A percentile compares a stretch with the other conserved stretches of the same genome.
Evolutionary conservation across 2,113 vertebrate genomes (phyloP).

Genomic region (Leiothrix lutea): DNA sequence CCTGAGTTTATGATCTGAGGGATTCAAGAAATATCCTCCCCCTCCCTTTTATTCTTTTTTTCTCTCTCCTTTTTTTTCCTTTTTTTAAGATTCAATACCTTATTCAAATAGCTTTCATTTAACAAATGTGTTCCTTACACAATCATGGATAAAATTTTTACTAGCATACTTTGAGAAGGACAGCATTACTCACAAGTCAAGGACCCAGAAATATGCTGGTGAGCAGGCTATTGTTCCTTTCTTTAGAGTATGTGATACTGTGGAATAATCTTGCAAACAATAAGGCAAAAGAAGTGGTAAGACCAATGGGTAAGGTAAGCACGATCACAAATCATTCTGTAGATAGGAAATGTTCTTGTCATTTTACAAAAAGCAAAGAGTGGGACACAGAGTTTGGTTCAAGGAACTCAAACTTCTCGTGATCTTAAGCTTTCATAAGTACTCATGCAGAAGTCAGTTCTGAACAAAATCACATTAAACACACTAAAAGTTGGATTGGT

Average conservation of each 20-base stretch:
- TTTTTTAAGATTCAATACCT: neutral
- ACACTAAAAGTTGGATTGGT: neutral
- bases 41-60: rapidly evolving
- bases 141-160: neutral
- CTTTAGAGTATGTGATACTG: neutral
- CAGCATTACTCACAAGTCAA: neutral
- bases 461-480: neutral
- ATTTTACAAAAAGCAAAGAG: neutral
- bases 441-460: neutral
- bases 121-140: neutral
- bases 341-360: neutral
- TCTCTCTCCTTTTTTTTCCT: too few relatives aligned
- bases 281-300: neutral
- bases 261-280: neutral
- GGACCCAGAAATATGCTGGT: neutral
- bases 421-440: neutral
- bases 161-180: neutral
- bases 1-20: neutral
- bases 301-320: neutral
- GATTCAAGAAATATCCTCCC: neutral
- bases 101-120: neutral
- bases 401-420: neutral
- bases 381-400: neutral
- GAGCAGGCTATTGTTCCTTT: neutral
- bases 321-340: neutral